phyloP scores from a whole-genome alignment of 2,888 invertebrate genomes.

The Sarcophaga carnaria region DNA sequence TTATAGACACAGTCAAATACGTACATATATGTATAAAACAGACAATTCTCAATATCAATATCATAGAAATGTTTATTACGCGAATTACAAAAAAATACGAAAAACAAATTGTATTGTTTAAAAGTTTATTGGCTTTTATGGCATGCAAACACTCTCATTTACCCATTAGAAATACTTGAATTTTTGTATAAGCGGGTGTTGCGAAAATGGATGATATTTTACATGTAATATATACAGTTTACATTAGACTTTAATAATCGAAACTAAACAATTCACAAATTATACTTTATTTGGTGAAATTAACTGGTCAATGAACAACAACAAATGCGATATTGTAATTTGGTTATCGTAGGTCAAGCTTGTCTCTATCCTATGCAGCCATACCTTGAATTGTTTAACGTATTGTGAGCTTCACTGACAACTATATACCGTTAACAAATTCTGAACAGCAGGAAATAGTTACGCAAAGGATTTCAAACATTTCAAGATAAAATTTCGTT shows the following conservation, averaged over 20 bases:
- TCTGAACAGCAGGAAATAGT: too few species aligned
- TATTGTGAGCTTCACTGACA: too few species aligned
- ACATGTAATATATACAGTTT: neutral
- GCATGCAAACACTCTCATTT: slow-evolving; percentile 37
- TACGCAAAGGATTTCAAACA: too few species aligned
- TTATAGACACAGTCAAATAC: slow-evolving; percentile 18
- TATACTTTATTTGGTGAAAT: too few species aligned
- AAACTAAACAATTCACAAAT: neutral
- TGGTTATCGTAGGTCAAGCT: too few species aligned
- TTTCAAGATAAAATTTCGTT: too few species aligned
- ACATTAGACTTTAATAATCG: neutral
- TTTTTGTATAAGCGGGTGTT: neutral
- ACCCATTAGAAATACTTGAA: slow-evolving; percentile 18
- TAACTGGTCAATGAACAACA: too few species aligned
- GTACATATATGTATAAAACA: neutral
- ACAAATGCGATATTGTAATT: too few species aligned
- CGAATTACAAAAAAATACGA: neutral
- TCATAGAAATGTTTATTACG: slow-evolving; percentile 39
- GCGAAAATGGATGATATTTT: neutral
- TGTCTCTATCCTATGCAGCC: too few species aligned
- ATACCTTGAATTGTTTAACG: too few species aligned
- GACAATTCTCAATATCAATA: slow-evolving; percentile 58
- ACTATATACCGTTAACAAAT: too few species aligned
- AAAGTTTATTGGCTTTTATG: slow-evolving; percentile 69
- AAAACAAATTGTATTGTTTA: slow-evolving; percentile 53